Percentiles rank a stretch among this genome's conserved stretches.
Conservation (phyloP, 2,888 invertebrate genomes). For the Meandrusa payeni region DNA sequence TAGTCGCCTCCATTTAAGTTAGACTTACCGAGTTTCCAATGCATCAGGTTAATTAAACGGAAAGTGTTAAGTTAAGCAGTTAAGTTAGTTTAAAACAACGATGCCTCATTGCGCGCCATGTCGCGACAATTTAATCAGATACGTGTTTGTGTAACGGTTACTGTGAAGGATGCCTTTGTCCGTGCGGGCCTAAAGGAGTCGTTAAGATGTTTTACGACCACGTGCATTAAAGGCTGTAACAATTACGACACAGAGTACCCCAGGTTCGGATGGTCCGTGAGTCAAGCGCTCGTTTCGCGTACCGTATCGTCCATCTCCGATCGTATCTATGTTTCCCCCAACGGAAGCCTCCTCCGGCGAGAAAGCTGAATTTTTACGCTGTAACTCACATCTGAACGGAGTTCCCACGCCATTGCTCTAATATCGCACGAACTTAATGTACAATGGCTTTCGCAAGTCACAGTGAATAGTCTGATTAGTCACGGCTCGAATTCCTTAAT, state of each 20-base stretch:
- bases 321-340: conserved; percentile 57
- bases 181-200: conserved; percentile 26
- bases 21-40: too few species aligned
- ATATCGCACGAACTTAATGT: conserved; percentile 34
- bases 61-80: too few species aligned
- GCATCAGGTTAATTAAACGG: too few species aligned
- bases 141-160: conserved; percentile 22
- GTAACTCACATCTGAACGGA: conserved; percentile 44
- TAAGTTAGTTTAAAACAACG: conserved; percentile 1
- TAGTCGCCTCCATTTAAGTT: too few species aligned
- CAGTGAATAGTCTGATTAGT: conserved; percentile 14
- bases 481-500: conserved; percentile 28
- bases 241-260: conserved; percentile 28
- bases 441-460: conserved; percentile 24
- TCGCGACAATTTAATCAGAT: conserved; percentile 17
- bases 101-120: neutral
- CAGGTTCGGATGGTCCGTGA: conserved; percentile 40
- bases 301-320: conserved; percentile 63
- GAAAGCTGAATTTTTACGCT: conserved; percentile 70
- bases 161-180: conserved; percentile 15
- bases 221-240: conserved; percentile 25
- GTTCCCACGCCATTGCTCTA: conserved; percentile 57
- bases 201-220: conserved; percentile 27
- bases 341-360: conserved; percentile 66
- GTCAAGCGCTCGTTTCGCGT: conserved; percentile 53